phyloP scores from a whole-genome alignment of 2,888 invertebrate species.

The Slavum lentiscoides region DNA sequence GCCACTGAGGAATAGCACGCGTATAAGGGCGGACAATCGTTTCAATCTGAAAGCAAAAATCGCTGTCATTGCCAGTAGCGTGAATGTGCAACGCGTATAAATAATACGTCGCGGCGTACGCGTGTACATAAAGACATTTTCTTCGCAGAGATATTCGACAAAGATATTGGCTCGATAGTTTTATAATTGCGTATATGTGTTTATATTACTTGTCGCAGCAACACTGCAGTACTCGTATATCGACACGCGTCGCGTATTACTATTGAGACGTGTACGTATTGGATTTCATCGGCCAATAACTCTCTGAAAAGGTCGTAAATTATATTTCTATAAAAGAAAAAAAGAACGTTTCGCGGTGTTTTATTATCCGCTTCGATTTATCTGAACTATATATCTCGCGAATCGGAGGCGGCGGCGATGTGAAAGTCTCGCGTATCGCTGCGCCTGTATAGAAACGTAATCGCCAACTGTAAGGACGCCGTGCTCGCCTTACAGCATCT shows the following conservation, averaged over 20 bases:
- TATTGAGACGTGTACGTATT: background rate
- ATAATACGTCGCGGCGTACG: background rate
- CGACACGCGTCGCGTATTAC: conserved; percentile 4
- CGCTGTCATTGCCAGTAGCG: too few relatives aligned
- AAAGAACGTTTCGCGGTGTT: background rate
- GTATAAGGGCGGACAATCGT: too few relatives aligned
- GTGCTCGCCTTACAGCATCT: background rate
- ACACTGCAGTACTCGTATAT: background rate
- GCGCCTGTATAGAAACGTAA: background rate
- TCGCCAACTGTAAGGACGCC: conserved; percentile 6
- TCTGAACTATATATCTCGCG: conserved; percentile 20
- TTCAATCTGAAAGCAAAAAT: too few relatives aligned
- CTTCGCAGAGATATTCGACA: background rate
- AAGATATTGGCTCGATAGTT: conserved; percentile 24
- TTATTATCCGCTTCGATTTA: conserved; percentile 25
- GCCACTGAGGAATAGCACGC: too few relatives aligned
- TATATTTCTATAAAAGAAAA: background rate
- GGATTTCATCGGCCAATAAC: conserved; percentile 29
- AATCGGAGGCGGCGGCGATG: conserved; percentile 17
- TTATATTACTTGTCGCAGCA: conserved; percentile 7
- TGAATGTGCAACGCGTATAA: too few relatives aligned
- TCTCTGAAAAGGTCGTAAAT: conserved; percentile 16
- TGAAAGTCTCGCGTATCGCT: conserved; percentile 20
- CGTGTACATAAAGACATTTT: background rate
- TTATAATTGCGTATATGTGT: conserved; percentile 8